Evolutionary conservation across 2,888 invertebrate species (phyloP).

Genomic region (Latheticus oryzae): DNA sequence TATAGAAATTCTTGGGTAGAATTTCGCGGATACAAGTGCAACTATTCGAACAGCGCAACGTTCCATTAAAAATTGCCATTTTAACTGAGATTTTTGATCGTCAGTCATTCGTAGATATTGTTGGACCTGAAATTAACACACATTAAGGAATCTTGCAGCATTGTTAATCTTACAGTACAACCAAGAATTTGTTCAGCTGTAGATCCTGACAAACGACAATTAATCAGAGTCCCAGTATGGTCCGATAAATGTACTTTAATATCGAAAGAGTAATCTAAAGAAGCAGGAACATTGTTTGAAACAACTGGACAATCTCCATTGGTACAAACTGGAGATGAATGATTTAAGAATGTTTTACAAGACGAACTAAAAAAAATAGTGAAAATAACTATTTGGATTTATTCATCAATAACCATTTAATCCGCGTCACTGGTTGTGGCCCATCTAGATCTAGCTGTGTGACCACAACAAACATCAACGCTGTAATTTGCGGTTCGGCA

Average conservation of each 20-base stretch:
- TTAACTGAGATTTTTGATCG: constrained; percentile 68
- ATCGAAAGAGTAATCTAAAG: constrained; percentile 67
- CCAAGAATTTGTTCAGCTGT: constrained; percentile 72
- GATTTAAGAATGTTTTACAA: constrained; percentile 54
- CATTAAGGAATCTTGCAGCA: constrained; percentile 9
- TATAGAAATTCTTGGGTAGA: constrained; percentile 55
- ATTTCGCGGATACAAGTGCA: constrained; percentile 56
- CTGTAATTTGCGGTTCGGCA: constrained; percentile 73
- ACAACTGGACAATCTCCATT: constrained; percentile 62
- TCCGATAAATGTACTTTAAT: constrained; percentile 75
- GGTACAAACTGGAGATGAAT: constrained; percentile 54
- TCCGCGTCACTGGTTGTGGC: constrained; percentile 58
- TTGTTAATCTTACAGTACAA: constrained; percentile 66
- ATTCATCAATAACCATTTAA: constrained; percentile 63
- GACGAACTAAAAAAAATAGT: constrained; percentile 51
- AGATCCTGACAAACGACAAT: constrained; percentile 70
- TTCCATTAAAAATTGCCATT: constrained; percentile 76
- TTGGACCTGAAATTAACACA: constrained; percentile 63
- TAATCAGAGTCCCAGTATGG: constrained; percentile 75
- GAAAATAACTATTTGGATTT: constrained; percentile 5
- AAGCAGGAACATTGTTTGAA: constrained; percentile 54
- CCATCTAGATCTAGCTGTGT: constrained; percentile 80
- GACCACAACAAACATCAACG: constrained; percentile 74
- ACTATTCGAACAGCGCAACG: constrained; percentile 72
- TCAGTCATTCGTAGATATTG: constrained; percentile 68